phyloP scores from a whole-genome alignment of 2,113 vertebrate species.

The Ictidomys tridecemlineatus region DNA sequence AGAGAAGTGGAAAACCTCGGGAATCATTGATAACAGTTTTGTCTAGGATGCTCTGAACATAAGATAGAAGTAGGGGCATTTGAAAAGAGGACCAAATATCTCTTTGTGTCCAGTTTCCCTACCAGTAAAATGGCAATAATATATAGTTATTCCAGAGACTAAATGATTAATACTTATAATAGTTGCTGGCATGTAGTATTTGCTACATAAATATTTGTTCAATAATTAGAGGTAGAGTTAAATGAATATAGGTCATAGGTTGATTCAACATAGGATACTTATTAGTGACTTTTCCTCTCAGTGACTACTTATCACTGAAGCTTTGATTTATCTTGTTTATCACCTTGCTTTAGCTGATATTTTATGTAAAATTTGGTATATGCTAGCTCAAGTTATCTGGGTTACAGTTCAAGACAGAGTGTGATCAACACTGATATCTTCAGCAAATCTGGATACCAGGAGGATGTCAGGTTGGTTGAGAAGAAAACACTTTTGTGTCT shows the following conservation, averaged over 20 bases:
- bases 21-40: background rate
- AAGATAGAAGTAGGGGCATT: background rate
- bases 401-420: background rate
- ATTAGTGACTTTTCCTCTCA: background rate
- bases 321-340: background rate
- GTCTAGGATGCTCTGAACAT: background rate
- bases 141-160: background rate
- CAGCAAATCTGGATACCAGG: background rate
- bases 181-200: background rate
- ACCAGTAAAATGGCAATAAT: background rate
- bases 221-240: conserved; percentile 30
- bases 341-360: background rate
- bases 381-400: conserved; percentile 5
- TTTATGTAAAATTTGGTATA: conserved; percentile 32
- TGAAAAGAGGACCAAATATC: background rate
- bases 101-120: background rate
- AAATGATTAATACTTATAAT: background rate
- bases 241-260: background rate
- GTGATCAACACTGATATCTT: conserved; percentile 1
- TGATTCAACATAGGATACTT: background rate
- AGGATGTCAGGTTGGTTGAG: background rate
- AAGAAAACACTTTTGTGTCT: background rate
- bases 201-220: background rate
- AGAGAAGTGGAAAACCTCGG: background rate
- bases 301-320: background rate